A percentile compares a stretch with the other conserved stretches of the same genome.
These are phyloP conservation scores for Psephotus haematonotus DNA, from an alignment of 2,113 vertebrate genomes.

Conservation along the genomic window DNA sequence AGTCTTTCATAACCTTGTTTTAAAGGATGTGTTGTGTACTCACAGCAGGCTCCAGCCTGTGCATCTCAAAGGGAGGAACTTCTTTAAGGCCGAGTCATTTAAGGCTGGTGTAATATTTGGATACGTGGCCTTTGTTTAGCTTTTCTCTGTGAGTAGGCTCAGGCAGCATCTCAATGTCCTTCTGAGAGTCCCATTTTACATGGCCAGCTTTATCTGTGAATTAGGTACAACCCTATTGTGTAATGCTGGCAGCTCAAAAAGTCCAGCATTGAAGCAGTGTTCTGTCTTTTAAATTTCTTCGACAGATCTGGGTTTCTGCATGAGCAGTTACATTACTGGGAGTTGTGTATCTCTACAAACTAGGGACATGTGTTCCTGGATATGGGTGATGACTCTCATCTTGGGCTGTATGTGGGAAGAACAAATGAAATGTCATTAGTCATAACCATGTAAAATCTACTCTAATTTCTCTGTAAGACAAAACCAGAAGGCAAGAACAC, in stretches of 20 bases:
- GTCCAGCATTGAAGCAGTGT: background rate
- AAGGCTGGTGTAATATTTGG: background rate
- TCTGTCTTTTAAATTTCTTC: background rate
- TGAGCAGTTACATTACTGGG: background rate
- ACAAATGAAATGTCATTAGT: background rate
- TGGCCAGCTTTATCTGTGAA: background rate
- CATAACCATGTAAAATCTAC: background rate
- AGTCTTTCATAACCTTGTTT: background rate
- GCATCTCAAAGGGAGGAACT: background rate
- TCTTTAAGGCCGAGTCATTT: background rate
- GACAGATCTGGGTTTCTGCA: background rate
- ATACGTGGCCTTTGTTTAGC: background rate
- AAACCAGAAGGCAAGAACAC: background rate
- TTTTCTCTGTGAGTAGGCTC: background rate
- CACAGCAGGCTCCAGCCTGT: background rate
- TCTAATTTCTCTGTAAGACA: background rate
- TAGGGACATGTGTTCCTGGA: background rate
- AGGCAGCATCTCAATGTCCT: background rate
- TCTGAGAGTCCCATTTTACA: background rate
- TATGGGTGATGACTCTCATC: accelerated
- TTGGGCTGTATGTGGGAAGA: background rate
- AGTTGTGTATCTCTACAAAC: background rate
- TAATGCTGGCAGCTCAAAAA: background rate
- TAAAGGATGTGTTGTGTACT: background rate
- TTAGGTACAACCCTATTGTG: background rate